phyloP scores from a whole-genome alignment of 2,113 vertebrate species.

The Merops nubicus region DNA sequence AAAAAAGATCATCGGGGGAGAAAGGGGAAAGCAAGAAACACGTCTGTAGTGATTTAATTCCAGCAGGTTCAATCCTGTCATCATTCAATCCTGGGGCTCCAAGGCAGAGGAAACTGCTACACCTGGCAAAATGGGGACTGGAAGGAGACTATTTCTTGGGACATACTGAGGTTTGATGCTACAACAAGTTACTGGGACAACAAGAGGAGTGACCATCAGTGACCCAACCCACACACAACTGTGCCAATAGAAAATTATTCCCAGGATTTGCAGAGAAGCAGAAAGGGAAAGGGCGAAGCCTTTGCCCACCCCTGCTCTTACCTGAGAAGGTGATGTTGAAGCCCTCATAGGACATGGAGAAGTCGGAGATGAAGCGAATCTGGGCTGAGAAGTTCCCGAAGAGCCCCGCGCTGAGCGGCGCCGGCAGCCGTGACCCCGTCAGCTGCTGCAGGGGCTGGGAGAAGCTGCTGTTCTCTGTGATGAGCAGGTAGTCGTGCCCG shows the following conservation, averaged over 20 bases:
- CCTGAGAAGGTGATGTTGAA: slow-evolving; percentile 99
- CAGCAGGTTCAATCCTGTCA: neutral
- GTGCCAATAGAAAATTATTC: neutral
- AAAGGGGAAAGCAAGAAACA: neutral
- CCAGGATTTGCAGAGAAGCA: neutral
- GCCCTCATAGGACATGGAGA: slow-evolving; percentile 98
- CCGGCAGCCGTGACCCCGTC: slow-evolving; percentile 90
- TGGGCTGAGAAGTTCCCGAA: slow-evolving; percentile 97
- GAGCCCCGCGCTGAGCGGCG: slow-evolving; percentile 90
- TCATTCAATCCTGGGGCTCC: neutral
- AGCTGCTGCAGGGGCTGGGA: slow-evolving; percentile 89
- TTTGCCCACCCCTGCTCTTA: neutral
- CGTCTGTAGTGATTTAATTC: neutral
- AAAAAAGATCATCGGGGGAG: fast-evolving
- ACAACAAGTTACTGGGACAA: neutral
- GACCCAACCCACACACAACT: neutral
- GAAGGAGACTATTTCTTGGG: neutral
- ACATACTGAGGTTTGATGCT: neutral
- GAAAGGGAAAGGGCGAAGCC: neutral
- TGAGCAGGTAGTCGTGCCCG: slow-evolving; percentile 92
- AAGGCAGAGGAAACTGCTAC: neutral
- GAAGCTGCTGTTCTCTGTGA: slow-evolving; percentile 95
- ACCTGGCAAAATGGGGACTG: fast-evolving
- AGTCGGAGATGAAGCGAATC: slow-evolving; percentile 96
- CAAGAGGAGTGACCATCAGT: neutral